phyloP scores from a whole-genome alignment of 2,113 vertebrate genomes.

The Turdus rufiventris region DNA sequence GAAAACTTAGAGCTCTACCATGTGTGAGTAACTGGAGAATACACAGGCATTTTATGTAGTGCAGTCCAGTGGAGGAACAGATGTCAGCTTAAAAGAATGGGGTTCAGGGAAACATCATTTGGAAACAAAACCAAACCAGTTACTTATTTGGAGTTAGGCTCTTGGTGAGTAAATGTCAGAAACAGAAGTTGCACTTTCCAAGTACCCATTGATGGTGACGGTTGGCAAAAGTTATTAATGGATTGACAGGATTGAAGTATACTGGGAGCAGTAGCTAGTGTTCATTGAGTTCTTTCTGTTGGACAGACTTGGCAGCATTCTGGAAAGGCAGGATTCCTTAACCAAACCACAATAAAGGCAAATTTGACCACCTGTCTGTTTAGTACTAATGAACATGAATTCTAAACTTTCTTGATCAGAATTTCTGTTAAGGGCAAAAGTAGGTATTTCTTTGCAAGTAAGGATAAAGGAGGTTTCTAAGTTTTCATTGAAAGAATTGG shows the following conservation, averaged over 20 bases:
- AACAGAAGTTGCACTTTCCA: not conserved
- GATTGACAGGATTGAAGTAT: not conserved
- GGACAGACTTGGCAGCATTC: not conserved
- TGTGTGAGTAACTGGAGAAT: not conserved
- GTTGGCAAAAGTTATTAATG: rapidly evolving
- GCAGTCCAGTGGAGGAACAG: not conserved
- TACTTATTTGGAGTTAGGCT: not conserved
- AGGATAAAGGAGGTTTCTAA: not conserved
- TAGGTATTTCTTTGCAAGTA: not conserved
- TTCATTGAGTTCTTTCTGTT: not conserved
- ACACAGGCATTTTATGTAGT: not conserved
- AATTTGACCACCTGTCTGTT: not conserved
- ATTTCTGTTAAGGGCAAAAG: not conserved
- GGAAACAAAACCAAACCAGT: not conserved
- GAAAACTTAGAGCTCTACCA: not conserved
- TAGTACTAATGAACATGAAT: not conserved
- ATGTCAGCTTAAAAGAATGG: conserved; percentile 12
- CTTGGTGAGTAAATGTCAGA: not conserved
- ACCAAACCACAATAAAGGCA: not conserved
- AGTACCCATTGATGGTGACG: not conserved
- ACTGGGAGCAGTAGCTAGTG: not conserved
- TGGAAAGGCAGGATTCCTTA: not conserved
- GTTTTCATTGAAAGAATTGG: not conserved
- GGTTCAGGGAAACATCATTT: not conserved
- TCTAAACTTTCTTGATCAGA: not conserved